These are phyloP conservation scores for Choreutis nemorana DNA, from an alignment of 2,888 invertebrate species.

Conservation along the genomic window DNA sequence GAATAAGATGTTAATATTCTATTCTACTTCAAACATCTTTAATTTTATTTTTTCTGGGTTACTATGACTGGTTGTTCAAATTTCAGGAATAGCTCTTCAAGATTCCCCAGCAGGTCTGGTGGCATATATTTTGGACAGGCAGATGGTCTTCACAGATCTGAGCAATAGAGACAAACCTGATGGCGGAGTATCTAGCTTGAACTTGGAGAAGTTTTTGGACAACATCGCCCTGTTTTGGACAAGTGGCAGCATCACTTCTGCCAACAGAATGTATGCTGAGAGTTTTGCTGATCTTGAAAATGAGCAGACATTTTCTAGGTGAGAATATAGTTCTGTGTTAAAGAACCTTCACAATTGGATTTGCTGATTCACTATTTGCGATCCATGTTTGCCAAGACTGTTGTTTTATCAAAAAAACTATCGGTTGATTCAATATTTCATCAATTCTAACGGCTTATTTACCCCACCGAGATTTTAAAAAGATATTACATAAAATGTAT, in stretches of 20 bases:
- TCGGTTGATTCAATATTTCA: too few species aligned
- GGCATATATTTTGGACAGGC: constrained; percentile 88
- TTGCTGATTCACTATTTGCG: too few species aligned
- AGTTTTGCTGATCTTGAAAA: constrained; percentile 28
- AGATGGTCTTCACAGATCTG: constrained; percentile 72
- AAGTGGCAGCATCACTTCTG: constrained; percentile 49
- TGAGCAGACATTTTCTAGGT: constrained; percentile 38
- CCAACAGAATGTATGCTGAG: constrained; percentile 72
- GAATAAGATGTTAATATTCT: too few species aligned
- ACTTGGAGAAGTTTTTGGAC: constrained; percentile 45
- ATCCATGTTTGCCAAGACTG: too few species aligned
- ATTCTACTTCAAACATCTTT: constrained; percentile 1
- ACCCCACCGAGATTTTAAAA: too few species aligned
- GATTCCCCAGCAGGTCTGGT: constrained; percentile 87
- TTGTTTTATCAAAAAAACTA: too few species aligned
- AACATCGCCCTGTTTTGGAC: constrained; percentile 66
- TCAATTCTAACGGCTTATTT: too few species aligned
- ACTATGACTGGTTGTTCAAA: too few species aligned
- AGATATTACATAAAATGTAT: too few species aligned
- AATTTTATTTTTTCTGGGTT: constrained; percentile 4
- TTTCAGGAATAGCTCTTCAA: constrained; percentile 71
- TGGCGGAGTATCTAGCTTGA: constrained; percentile 66
- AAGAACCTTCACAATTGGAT: too few species aligned
- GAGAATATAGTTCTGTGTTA: constrained; percentile 14
- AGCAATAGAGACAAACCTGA: constrained; percentile 56